A percentile compares a stretch with the other conserved stretches of the same genome.
These are phyloP conservation scores for Caenorhabditis remanei DNA, from an alignment of 1,140 invertebrate species.

Conservation along the genomic window DNA sequence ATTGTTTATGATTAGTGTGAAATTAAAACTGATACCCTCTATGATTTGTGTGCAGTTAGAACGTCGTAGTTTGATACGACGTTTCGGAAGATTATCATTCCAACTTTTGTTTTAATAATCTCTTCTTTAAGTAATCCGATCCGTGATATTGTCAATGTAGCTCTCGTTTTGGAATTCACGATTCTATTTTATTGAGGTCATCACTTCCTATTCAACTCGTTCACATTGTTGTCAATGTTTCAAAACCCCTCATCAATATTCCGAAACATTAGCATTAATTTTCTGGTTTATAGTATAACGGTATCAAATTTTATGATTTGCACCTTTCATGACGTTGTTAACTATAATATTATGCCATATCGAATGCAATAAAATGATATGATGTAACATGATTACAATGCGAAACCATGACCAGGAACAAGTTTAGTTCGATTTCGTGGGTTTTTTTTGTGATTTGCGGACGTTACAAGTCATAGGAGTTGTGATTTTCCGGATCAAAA, in stretches of 20 bases:
- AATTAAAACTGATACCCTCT: not conserved
- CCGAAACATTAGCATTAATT: not conserved
- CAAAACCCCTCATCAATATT: not conserved
- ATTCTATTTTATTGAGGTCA: too few species aligned
- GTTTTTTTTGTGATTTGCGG: too few species aligned
- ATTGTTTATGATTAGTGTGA: constrained; percentile 13
- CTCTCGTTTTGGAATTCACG: too few species aligned
- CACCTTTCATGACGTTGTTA: not conserved
- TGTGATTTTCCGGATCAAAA: too few species aligned
- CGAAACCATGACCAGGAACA: not conserved
- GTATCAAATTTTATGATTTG: too few species aligned
- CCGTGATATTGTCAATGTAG: too few species aligned
- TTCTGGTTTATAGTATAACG: not conserved
- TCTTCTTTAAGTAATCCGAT: too few species aligned
- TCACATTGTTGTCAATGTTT: not conserved
- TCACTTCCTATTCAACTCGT: too few species aligned
- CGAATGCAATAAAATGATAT: not conserved
- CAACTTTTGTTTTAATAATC: too few species aligned
- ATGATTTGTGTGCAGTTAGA: not conserved
- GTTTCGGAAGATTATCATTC: too few species aligned
- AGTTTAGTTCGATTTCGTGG: too few species aligned
- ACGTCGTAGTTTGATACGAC: not conserved
- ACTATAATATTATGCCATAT: constrained; percentile 15
- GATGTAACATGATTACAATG: not conserved
- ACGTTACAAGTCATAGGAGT: too few species aligned